These are phyloP conservation scores for Cromileptes altivelis DNA, from an alignment of 2,113 vertebrate genomes.

Conservation along the genomic window DNA sequence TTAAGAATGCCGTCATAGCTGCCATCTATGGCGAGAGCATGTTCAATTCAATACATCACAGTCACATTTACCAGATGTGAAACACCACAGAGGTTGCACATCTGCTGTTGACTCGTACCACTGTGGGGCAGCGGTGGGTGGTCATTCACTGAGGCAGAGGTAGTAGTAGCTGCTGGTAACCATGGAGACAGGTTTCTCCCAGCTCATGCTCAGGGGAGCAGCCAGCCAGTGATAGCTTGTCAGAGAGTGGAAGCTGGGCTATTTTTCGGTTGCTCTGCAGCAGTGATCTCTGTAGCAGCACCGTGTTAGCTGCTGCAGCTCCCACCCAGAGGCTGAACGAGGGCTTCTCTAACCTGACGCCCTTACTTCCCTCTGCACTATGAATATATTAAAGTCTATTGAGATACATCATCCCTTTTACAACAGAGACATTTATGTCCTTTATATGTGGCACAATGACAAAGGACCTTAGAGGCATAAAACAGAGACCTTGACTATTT, in stretches of 20 bases:
- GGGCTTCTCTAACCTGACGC: neutral
- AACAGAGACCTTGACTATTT: neutral
- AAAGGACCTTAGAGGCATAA: neutral
- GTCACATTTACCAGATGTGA: neutral
- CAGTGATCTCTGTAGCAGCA: constrained; percentile 43
- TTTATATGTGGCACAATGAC: neutral
- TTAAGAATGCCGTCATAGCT: neutral
- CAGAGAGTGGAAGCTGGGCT: constrained; percentile 33
- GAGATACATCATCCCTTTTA: neutral
- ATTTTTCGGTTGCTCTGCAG: constrained; percentile 43
- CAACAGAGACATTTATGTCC: no score
- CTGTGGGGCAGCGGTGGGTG: constrained; percentile 19
- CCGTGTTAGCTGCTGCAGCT: constrained; percentile 45
- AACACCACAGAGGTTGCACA: constrained; percentile 7
- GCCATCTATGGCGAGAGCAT: neutral
- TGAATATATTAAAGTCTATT: neutral
- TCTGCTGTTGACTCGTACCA: constrained; percentile 26
- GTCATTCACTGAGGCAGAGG: constrained; percentile 55
- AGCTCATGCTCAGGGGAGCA: constrained; percentile 35
- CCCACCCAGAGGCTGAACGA: neutral
- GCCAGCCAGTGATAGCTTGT: constrained; percentile 13
- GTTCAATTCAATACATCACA: neutral
- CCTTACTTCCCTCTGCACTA: neutral
- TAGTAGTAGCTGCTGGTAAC: constrained; percentile 57
- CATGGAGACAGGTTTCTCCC: constrained; percentile 71